phyloP scores from a whole-genome alignment of 2,797 vertebrate genomes.

The Crenichthys baileyi region DNA sequence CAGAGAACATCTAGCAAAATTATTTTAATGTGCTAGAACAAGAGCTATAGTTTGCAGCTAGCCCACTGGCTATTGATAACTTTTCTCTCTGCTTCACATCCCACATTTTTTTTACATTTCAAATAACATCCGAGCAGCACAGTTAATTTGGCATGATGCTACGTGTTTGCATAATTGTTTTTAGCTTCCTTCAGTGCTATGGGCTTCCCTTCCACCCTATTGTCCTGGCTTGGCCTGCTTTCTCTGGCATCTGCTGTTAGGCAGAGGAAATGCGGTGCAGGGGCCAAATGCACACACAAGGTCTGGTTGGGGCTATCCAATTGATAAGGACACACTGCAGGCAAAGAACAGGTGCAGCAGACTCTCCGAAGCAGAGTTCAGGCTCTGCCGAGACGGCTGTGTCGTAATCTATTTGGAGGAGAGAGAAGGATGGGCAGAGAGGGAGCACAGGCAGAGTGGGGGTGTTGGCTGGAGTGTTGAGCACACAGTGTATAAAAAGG shows the following conservation, averaged over 20 bases:
- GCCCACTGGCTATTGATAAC: slow-evolving; percentile 22
- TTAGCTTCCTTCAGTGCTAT: slow-evolving; percentile 46
- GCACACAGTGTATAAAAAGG: slow-evolving; percentile 1
- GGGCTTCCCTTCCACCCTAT: slow-evolving; percentile 63
- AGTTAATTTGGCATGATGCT: background rate
- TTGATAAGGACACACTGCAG: slow-evolving; percentile 72
- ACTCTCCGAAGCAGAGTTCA: slow-evolving; percentile 53
- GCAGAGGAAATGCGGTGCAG: slow-evolving; percentile 44
- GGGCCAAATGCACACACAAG: slow-evolving; percentile 63
- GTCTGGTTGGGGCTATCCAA: slow-evolving; percentile 59
- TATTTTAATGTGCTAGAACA: slow-evolving; percentile 13
- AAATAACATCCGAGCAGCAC: slow-evolving; percentile 7
- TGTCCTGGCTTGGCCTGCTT: slow-evolving; percentile 58
- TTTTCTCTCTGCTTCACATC: slow-evolving; percentile 19
- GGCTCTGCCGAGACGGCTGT: slow-evolving; percentile 54
- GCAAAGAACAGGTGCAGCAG: slow-evolving; percentile 66
- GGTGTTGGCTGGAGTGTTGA: slow-evolving; percentile 15
- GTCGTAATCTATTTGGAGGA: slow-evolving; percentile 63
- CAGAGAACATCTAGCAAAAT: slow-evolving; percentile 19
- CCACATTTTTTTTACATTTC: slow-evolving; percentile 15
- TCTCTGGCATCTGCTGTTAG: slow-evolving; percentile 67
- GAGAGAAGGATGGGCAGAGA: slow-evolving; percentile 31
- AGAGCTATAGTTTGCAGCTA: slow-evolving; percentile 3
- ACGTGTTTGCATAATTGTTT: slow-evolving; percentile 36
- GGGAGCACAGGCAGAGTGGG: slow-evolving; percentile 3